Evolutionary conservation across 2,113 vertebrate genomes (phyloP), one percentile per base, ranked within the genome.

Genomic region (Oriolus oriolus): DNA sequence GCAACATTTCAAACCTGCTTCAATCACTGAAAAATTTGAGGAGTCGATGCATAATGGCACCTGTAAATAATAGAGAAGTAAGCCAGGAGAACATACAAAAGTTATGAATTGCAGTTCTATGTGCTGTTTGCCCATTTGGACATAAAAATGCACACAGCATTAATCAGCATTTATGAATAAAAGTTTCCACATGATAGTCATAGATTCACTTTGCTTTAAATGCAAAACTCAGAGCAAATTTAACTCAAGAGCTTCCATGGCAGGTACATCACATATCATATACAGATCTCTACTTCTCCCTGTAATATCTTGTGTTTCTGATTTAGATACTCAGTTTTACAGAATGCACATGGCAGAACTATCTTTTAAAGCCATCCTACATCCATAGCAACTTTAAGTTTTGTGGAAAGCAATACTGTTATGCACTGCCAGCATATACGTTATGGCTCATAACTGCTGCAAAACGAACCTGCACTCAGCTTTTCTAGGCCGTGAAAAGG

Each of bases 1-100:
- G 60, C 98, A 99, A 96, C 99, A 99, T 77, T 99, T 99, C 66
- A 99, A 90, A 16, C 99, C 99, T 2, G 99, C 99, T 96, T 99
- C 99, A 20, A 99, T 99, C 95, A 99, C 99, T 4, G 98, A 93
- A 69, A 99, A 99, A 90, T 99, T 99, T 6, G 99, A 99, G 1
- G 99, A 99, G 96, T 99, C 99, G 1, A 99, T 99, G 59, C 99
- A 99, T 87, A 99, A 95, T 2, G 99, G 99, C 74, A 99, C 99
- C 99, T 99, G 94, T 5, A 86, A 60, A 50, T 20, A 91, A 61
- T 33, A 85, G 5, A 21, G 10, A 89, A 60, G 47, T 41, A 75
- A 88, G 56, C 35, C 66, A 49, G 11, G 12, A 47, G 37, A 63
- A 88, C 11, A 84, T 2, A 27, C 8, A 19, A 13, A 69, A 81